Conservation (phyloP, 2,113 vertebrate genomes). For the Triplophysa dalaica region DNA sequence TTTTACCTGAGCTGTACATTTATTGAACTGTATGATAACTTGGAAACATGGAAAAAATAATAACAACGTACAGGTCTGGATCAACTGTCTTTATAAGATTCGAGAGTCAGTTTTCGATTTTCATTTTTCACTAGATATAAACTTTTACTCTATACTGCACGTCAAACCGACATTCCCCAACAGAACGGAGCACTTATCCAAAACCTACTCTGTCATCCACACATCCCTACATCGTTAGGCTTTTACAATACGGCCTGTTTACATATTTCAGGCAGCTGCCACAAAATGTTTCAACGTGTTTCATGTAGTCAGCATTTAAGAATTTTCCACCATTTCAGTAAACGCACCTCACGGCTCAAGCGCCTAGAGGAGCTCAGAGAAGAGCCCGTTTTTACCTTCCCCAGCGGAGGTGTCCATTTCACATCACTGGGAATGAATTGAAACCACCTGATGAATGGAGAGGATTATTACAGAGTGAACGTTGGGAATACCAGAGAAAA, state of each 20-base stretch:
- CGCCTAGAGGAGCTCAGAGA: not conserved
- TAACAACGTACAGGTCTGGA: too few species aligned
- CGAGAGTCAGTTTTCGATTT: too few species aligned
- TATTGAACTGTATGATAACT: too few species aligned
- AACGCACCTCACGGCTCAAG: not conserved
- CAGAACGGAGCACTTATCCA: not conserved
- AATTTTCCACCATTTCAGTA: constrained; percentile 24
- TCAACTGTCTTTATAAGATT: too few species aligned
- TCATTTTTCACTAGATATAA: too few species aligned
- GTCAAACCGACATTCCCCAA: not conserved
- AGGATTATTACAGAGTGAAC: constrained; percentile 16
- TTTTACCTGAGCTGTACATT: too few species aligned
- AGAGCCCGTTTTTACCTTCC: not conserved
- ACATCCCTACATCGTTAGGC: constrained; percentile 21
- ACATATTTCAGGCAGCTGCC: constrained; percentile 35
- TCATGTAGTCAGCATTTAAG: constrained; percentile 26
- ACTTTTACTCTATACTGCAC: not conserved
- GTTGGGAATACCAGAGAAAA: constrained; percentile 41
- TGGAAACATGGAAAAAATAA: too few species aligned
- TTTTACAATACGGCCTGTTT: constrained; percentile 25
- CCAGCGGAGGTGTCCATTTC: constrained; percentile 43
- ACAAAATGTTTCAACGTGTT: constrained; percentile 5
- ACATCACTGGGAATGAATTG: constrained; percentile 33
- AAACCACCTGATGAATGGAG: constrained; percentile 48
- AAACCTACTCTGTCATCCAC: constrained; percentile 19